Base-by-base conservation (phyloP, 2,888 invertebrate species). In the Pelosia muscerda region DNA sequence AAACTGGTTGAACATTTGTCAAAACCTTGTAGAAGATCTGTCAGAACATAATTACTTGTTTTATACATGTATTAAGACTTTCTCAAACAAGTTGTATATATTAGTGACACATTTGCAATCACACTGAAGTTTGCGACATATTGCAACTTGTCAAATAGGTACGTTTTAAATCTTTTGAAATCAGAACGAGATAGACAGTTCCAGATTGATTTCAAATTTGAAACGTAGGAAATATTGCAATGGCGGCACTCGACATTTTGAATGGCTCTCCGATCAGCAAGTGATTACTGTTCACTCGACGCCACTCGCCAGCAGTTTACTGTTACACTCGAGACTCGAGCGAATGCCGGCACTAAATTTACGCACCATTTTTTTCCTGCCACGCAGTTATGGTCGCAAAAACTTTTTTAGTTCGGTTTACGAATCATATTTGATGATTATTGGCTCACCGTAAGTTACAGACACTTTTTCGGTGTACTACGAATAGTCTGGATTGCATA, bases 271-370 rank as follows among this genome's bases (percentile, higher is more conserved):
- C 66, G 72, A 55, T 28, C 60, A 54, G 60, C 73, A 65, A 82
- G 80, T 83, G 84, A 81, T 83, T 84, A 83, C 84, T 65, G 77
- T 78, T 78, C 84, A 76, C 82, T 85, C 72, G 73, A 72, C 75
- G 72, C 75, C 82, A 75, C 77, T 81, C 73, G 63, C 72, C 49
- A 69, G 67, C 74, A 49, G 31, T 49, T 59, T 58, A 57, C 65
- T 53, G 54, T 54, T 54, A 26, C 54, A 65, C 73, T 79, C 64
- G 65, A 71, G 65, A 19, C 9, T n/a, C 25, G 22, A 55, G 23
- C 11, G 15, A 15, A 28, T 28, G 55, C 57, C 19, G 28, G 23
- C 11, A 54, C 34, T 54, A 63, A 28, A 31, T 54, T 49, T 67
- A 72, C 63, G 23, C 57, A 25, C 62, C 61, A 70, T 71, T 69